Evolutionary conservation across 2,888 invertebrate species (phyloP).

Genomic region (Saturnia japonica): DNA sequence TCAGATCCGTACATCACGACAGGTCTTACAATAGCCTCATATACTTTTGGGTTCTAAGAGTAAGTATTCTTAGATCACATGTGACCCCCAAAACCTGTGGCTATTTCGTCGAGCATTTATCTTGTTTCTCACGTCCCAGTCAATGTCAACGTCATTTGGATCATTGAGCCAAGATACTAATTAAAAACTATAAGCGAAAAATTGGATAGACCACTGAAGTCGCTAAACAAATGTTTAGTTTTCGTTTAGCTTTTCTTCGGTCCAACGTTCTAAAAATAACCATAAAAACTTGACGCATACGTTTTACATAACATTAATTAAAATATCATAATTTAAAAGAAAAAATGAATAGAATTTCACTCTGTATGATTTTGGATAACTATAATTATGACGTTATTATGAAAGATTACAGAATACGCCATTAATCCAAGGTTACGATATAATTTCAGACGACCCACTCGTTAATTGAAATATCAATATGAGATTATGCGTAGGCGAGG

Average conservation of each 20-base stretch:
- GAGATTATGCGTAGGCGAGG: slow-evolving; percentile 6
- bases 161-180: not conserved
- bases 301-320: not conserved
- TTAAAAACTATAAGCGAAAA: not conserved
- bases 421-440: not conserved
- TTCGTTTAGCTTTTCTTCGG: not conserved
- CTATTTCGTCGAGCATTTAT: not conserved
- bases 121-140: not conserved
- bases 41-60: not conserved
- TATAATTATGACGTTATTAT: not conserved
- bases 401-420: not conserved
- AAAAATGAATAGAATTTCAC: not conserved
- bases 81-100: too few relatives aligned
- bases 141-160: not conserved
- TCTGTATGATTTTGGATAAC: not conserved
- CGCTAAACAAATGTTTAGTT: not conserved
- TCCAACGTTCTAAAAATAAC: too few relatives aligned
- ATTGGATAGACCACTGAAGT: not conserved
- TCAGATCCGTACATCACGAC: not conserved
- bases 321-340: not conserved
- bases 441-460: not conserved
- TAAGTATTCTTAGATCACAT: too few relatives aligned
- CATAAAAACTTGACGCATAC: not conserved
- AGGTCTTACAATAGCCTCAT: not conserved
- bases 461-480: slow-evolving; percentile 4